A percentile compares a stretch with the other conserved stretches of the same genome.
These are phyloP conservation scores for Carassius gibelio DNA, from an alignment of 2,113 vertebrate species.

Conservation along the genomic window DNA sequence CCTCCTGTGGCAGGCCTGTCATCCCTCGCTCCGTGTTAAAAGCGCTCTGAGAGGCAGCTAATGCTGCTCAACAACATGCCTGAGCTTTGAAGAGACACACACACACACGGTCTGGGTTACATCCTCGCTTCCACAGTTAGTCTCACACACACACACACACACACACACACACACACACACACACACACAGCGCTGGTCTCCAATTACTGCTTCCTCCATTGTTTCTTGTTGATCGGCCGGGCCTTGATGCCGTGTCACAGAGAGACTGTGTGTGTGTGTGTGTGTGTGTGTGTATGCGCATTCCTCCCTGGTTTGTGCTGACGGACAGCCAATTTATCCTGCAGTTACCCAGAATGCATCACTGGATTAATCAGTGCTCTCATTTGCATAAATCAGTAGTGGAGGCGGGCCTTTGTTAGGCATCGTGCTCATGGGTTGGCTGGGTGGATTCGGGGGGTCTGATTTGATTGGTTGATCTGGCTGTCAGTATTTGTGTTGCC, in stretches of 20 bases:
- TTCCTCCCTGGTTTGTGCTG: background rate
- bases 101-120: constrained; percentile 9
- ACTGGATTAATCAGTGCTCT: constrained; percentile 26
- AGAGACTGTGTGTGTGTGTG: background rate
- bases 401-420: background rate
- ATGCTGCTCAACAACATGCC: constrained; percentile 42
- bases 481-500: constrained; percentile 59
- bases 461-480: constrained; percentile 58
- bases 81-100: constrained; percentile 50
- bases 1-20: constrained; percentile 52
- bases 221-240: constrained; percentile 23
- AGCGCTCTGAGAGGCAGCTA: constrained; percentile 50
- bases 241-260: constrained; percentile 33
- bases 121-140: constrained; percentile 22
- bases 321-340: constrained; percentile 26
- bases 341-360: constrained; percentile 29
- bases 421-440: constrained; percentile 4
- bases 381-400: constrained; percentile 37
- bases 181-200: constrained; percentile 17
- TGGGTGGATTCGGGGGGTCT: constrained; percentile 23
- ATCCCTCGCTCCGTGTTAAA: constrained; percentile 55
- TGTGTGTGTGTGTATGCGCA: background rate
- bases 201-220: constrained; percentile 43
- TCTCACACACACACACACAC: constrained; percentile 15
- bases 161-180: constrained; percentile 14